Percentiles rank a stretch among this genome's conserved stretches.
Conservation (phyloP, 1,140 invertebrate species). For the Eupeodes corollae region DNA sequence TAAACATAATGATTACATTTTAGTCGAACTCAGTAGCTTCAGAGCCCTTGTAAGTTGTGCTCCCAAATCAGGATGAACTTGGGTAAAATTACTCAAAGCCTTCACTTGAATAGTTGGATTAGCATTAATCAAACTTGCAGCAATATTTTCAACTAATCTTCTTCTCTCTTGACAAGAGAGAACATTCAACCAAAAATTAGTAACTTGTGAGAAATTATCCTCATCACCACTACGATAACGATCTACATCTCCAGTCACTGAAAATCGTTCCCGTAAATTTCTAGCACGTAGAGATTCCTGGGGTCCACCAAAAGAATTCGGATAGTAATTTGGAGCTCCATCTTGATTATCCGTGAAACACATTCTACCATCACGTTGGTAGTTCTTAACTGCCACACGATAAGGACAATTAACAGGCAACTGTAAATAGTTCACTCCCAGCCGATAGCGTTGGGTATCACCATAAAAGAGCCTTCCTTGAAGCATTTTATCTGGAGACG, state of each 20-base stretch:
- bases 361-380: conserved; percentile 79
- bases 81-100: conserved; percentile 62
- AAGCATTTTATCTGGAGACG: conserved; percentile 90
- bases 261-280: conserved; percentile 42
- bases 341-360: conserved; percentile 52
- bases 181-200: conserved; percentile 68
- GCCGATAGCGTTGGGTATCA: conserved; percentile 87
- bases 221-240: conserved; percentile 74
- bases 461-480: conserved; percentile 90
- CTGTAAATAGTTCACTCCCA: conserved; percentile 87
- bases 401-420: conserved; percentile 93
- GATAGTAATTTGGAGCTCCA: conserved; percentile 87
- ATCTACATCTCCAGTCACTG: conserved; percentile 49
- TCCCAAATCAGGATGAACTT: conserved; percentile 56
- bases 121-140: conserved; percentile 60
- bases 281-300: conserved; percentile 44
- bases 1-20: no score
- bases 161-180: conserved; percentile 59
- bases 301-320: conserved; percentile 87
- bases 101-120: conserved; percentile 77
- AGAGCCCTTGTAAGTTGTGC: conserved; percentile 51
- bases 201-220: conserved; percentile 82
- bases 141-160: conserved; percentile 71
- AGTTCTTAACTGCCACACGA: conserved; percentile 54
- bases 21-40: conserved; percentile 44